Percentiles rank a stretch among this genome's conserved stretches.
phyloP scores from a whole-genome alignment of 2,113 vertebrate genomes.

The Muntiacus muntjak region DNA sequence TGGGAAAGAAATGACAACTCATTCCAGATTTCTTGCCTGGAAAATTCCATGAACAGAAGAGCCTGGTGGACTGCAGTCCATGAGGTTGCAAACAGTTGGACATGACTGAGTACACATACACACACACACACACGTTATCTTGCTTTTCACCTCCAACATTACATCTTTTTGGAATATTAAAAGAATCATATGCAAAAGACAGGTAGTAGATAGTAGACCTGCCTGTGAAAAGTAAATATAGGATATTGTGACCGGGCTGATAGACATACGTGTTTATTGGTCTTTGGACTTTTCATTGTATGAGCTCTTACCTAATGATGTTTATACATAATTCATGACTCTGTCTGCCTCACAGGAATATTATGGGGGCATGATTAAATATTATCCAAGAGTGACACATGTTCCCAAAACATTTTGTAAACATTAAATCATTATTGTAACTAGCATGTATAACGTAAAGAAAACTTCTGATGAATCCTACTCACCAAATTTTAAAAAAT shows the following conservation, averaged over 20 bases:
- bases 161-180: neutral
- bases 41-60: neutral
- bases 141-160: neutral
- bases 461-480: neutral
- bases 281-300: neutral
- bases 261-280: neutral
- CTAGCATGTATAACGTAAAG: neutral
- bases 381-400: neutral
- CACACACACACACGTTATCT: neutral
- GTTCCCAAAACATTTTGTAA: neutral
- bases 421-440: conserved; percentile 1
- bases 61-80: neutral
- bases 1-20: neutral
- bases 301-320: neutral
- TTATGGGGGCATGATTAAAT: neutral
- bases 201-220: neutral
- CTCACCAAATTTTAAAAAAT: neutral
- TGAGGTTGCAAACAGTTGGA: neutral
- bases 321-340: neutral
- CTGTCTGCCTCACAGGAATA: neutral
- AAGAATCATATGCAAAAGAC: neutral
- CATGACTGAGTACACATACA: neutral
- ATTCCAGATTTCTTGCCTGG: neutral
- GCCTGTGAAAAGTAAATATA: neutral
- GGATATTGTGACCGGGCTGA: neutral